Conservation (phyloP, 53 echinoderm and acorn worm genomes). For the Arbacia lixula region DNA sequence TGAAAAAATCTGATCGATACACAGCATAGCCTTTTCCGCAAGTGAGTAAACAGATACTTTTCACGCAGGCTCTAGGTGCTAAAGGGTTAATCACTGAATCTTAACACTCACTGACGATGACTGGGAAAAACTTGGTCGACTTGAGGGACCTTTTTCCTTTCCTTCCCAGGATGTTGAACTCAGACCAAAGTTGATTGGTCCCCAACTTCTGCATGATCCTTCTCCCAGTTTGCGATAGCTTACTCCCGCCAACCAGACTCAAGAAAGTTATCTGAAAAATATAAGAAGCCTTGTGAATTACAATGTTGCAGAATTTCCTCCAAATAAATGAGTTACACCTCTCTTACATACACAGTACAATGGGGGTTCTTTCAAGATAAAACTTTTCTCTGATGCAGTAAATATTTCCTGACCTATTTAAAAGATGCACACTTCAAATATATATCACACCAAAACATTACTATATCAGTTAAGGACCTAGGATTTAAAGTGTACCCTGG, state of each 20-base stretch:
- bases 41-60: constrained; percentile 18
- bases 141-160: constrained; percentile 44
- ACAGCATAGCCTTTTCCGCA: constrained; percentile 28
- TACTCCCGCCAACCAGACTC: constrained; percentile 42
- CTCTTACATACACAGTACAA: constrained; percentile 27
- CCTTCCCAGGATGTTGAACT: constrained; percentile 38
- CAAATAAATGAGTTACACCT: constrained; percentile 30
- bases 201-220: constrained; percentile 33
- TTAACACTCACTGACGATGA: constrained; percentile 55
- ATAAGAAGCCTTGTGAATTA: constrained; percentile 18
- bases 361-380: constrained; percentile 30
- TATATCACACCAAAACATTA: constrained; percentile 22
- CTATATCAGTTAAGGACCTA: constrained; percentile 30
- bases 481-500: constrained; percentile 28
- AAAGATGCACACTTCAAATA: constrained; percentile 26
- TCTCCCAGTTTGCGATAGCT: constrained; percentile 26
- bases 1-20: constrained; percentile 21
- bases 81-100: constrained; percentile 27
- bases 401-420: constrained; percentile 26
- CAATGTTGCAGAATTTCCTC: constrained; percentile 25
- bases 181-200: constrained; percentile 54
- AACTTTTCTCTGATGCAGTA: constrained; percentile 23
- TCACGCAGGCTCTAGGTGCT: constrained; percentile 36
- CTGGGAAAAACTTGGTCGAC: constrained; percentile 12
- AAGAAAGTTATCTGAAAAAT: constrained; percentile 48